Percentiles rank a stretch among this genome's conserved stretches.
Evolutionary conservation across 2,113 vertebrate species (phyloP).

Genomic region (Anoplopoma fimbria): DNA sequence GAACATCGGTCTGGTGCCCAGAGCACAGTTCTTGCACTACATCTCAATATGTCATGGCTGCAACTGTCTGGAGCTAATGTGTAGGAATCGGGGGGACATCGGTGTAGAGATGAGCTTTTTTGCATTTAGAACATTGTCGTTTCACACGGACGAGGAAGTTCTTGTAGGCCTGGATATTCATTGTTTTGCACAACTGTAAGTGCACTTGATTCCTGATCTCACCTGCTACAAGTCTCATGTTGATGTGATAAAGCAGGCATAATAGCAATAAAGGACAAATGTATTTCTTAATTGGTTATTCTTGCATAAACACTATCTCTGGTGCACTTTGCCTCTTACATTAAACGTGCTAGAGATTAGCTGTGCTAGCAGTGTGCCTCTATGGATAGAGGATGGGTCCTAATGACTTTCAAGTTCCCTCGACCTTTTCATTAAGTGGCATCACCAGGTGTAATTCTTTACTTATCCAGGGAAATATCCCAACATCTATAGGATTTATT

Average conservation of each 20-base stretch:
- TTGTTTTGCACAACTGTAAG: neutral
- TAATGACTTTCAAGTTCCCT: neutral
- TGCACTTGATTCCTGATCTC: constrained; percentile 5
- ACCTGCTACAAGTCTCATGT: constrained; percentile 17
- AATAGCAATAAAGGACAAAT: neutral
- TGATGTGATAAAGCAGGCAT: neutral
- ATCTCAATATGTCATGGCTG: constrained; percentile 80
- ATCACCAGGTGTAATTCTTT: neutral
- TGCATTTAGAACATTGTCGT: constrained; percentile 56
- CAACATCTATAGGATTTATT: neutral
- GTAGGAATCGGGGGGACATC: constrained; percentile 48
- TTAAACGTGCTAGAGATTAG: neutral
- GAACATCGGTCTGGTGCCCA: constrained; percentile 68
- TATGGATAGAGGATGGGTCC: neutral
- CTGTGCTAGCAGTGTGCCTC: neutral
- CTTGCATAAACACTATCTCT: neutral
- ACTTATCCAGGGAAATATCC: neutral
- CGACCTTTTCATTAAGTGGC: neutral
- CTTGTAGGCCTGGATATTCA: constrained; percentile 4
- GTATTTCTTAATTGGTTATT: neutral
- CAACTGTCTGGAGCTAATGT: constrained; percentile 68
- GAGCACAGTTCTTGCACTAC: constrained; percentile 66
- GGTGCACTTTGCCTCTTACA: neutral
- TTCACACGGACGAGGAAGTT: constrained; percentile 27
- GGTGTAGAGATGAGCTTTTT: constrained; percentile 63